A percentile compares a stretch with the other conserved stretches of the same genome.
Conservation (phyloP, 2,797 vertebrate genomes). For the Syncerus caffer region DNA sequence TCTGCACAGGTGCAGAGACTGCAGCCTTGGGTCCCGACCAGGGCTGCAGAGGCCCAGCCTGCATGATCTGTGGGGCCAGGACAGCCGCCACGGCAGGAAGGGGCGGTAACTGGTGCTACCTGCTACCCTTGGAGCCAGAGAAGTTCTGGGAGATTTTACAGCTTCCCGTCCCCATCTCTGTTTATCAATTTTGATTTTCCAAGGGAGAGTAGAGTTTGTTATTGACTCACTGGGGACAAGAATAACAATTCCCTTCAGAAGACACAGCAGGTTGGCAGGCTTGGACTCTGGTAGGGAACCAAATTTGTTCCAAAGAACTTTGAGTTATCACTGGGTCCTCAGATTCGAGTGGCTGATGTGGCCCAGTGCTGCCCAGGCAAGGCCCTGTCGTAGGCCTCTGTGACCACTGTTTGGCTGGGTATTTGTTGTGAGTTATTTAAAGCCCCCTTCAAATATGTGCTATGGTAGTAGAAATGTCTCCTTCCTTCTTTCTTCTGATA, state of each 20-base stretch:
- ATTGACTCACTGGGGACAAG: background rate
- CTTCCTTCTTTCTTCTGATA: background rate
- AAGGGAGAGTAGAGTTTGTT: background rate
- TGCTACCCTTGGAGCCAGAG: background rate
- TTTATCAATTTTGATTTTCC: background rate
- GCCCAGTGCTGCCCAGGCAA: background rate
- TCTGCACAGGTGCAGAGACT: background rate
- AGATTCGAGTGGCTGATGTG: background rate
- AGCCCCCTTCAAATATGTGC: slow-evolving; percentile 45
- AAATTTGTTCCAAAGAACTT: background rate
- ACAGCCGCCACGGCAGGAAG: background rate
- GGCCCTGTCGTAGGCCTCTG: background rate
- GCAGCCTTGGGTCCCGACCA: background rate
- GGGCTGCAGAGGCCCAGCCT: background rate
- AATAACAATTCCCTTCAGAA: background rate
- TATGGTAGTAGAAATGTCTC: slow-evolving; percentile 13
- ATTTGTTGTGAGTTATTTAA: slow-evolving; percentile 11
- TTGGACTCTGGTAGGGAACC: background rate
- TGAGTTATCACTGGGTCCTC: no score
- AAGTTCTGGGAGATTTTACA: background rate
- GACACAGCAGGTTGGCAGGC: background rate
- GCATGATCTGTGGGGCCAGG: background rate
- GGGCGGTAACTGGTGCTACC: rapidly evolving
- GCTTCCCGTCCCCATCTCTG: background rate
- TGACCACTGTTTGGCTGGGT: background rate